Percentiles rank a stretch among this genome's conserved stretches.
phyloP scores from a whole-genome alignment of 2,113 vertebrate species.

The Marmota monax region DNA sequence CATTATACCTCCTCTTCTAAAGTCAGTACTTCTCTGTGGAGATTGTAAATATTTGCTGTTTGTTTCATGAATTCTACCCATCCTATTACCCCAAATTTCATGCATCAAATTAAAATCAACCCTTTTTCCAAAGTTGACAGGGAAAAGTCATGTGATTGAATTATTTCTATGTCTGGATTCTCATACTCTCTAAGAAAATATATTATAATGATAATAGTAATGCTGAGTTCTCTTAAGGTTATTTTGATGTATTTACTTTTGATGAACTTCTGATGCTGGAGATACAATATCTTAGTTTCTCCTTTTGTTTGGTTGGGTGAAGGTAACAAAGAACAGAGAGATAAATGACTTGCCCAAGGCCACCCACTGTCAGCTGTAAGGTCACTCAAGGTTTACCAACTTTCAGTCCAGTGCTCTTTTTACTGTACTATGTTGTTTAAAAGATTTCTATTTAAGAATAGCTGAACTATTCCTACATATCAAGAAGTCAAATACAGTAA shows the following conservation, averaged over 20 bases:
- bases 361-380: background rate
- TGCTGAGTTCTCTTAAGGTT: background rate
- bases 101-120: conserved; percentile 23
- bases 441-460: conserved; percentile 45
- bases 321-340: background rate
- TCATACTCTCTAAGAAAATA: conserved; percentile 43
- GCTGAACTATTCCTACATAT: background rate
- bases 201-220: background rate
- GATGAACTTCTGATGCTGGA: background rate
- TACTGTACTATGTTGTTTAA: conserved; percentile 3
- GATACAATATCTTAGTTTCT: background rate
- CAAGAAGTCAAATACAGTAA: background rate
- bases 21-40: background rate
- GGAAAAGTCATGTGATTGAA: background rate
- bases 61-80: conserved; percentile 40
- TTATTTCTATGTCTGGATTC: conserved; percentile 25
- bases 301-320: conserved; percentile 3
- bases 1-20: background rate
- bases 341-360: conserved; percentile 52
- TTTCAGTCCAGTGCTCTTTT: conserved; percentile 19
- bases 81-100: background rate
- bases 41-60: background rate
- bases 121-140: background rate
- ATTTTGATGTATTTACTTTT: conserved; percentile 23
- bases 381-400: background rate